These are phyloP conservation scores for Scrobipalpa atriplicella DNA, from an alignment of 2,888 invertebrate species.

Conservation along the genomic window DNA sequence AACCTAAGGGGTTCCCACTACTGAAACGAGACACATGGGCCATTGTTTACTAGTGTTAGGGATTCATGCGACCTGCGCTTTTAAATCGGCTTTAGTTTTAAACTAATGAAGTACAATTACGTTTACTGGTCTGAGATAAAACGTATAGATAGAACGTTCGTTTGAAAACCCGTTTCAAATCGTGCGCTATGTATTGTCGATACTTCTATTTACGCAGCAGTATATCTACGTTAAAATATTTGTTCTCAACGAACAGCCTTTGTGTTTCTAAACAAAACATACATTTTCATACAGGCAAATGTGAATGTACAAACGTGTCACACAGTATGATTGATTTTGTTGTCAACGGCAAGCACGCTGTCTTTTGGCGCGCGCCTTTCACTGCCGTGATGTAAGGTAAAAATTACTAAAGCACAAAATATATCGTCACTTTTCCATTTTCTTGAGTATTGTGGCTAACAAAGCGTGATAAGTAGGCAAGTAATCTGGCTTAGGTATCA, in stretches of 20 bases:
- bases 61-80: slow-evolving; percentile 26
- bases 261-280: not conserved
- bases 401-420: slow-evolving; percentile 24
- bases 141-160: not conserved
- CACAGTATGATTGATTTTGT: slow-evolving; percentile 33
- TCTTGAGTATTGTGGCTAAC: slow-evolving; percentile 46
- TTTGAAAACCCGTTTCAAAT: slow-evolving; percentile 6
- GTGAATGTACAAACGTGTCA: slow-evolving; percentile 35
- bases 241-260: not conserved
- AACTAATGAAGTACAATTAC: slow-evolving; percentile 14
- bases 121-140: not conserved
- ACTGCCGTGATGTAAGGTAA: slow-evolving; percentile 41
- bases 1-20: slow-evolving; percentile 50
- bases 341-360: slow-evolving; percentile 25
- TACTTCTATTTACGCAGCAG: slow-evolving; percentile 2
- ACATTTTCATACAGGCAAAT: slow-evolving; percentile 12
- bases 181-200: not conserved
- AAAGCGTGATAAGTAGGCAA: slow-evolving; percentile 50
- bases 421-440: slow-evolving; percentile 31
- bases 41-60: slow-evolving; percentile 40
- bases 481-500: slow-evolving; percentile 50
- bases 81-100: slow-evolving; percentile 8
- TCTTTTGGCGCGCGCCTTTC: slow-evolving; percentile 42
- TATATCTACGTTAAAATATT: slow-evolving; percentile 1
- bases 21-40: slow-evolving; percentile 37